Base-by-base conservation (phyloP, 2,113 vertebrate genomes). In the Gasterosteus aculeatus region DNA sequence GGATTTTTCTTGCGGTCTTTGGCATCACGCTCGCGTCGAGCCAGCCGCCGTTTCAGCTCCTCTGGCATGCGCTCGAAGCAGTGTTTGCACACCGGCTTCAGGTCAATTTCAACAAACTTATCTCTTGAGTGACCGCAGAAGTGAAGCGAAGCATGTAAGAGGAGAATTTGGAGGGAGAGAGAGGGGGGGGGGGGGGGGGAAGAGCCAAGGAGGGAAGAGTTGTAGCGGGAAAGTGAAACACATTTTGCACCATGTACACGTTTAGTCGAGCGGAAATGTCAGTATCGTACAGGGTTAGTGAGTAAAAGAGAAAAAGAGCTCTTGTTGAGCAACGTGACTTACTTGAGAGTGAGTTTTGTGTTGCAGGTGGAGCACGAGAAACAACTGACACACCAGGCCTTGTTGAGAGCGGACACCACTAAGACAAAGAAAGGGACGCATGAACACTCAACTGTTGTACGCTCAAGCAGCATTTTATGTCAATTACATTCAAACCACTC, bases 21-120 rank as follows among this genome's bases (percentile, higher is more conserved):
- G 70, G 95, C 92, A 83, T 97, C 96, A 6, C 95, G 95, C 81
- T 98, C 96, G 26, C 96, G 95, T 90, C 94, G 95, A 73, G 97
- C 97, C 85, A 99, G 95, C 62, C 97, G 95, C 63, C 96, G 95
- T 88, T 97, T 99, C 92, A 99, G 96, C 92, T 99, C 98, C 87
- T 98, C 97, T 0, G 98, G 98, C 94, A 99, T 94, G 94, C 93
- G 94, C 87, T 98, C 97, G 22, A 98, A 99, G 93, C 98, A 99
- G 89, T 96, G 96, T 92, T 96, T 98, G 94, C 97, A 99, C 91
- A 98, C 95, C 75, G 97, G 96, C 92, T 95, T 98, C 92, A 99
- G 94, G 92, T 99, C 98, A 93, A 99, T 96, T 94, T 98, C 98
- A 94, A 99, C 96, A 97, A 99, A 99, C 85, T 97, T 99, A 95